Evolutionary conservation across 2,797 vertebrate genomes (phyloP), one percentile per base, ranked within the genome.

Genomic region (Eospalax fontanierii): DNA sequence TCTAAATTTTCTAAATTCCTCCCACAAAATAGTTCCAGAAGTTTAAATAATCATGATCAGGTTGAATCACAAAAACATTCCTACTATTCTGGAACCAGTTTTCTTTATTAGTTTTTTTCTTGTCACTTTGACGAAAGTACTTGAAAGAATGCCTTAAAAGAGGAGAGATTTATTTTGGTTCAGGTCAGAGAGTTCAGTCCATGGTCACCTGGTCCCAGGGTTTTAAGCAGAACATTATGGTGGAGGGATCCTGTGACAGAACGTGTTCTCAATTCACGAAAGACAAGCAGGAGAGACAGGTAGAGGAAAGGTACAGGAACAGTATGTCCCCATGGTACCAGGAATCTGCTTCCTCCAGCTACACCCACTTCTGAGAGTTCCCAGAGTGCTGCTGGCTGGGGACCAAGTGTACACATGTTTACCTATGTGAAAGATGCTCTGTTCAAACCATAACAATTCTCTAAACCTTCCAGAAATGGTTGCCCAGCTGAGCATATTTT

Each of bases 391-490:
- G 46, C 19, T 14, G 14, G 50, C n/a, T 59, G 54, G 6, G 19
- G 11, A 40, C 16, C 38, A 61, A 43, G 38, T 22, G 14, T 63
- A n/a, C 8, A 18, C 21, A 46, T 30, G 18, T 43, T 38, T 59
- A 16, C 22, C 30, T 46, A n/a, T 11, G 16, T 43, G 30, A 59
- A 19, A n/a, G 12, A 75, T n/a, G 43, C n/a, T 59, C 33, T 63
- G 26, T 43, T 63, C 38, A 75, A 75, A n/a, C 6, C 40, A 33
- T 21, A 87, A 91, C 28, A 66, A 50, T 70, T 89, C 14, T 93
- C 59, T 30, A n/a, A 85, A 43, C 6, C 30, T 93, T 93, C 28
- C 43, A 96, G 76, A 95, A 91, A 88, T 92, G 2, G 18, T 85
- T 93, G 40, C 83, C 19, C 22, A 70, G 35, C 40, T 70, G 68